Conservation (phyloP, 1,140 invertebrate species). For the Metaphire vulgaris region DNA sequence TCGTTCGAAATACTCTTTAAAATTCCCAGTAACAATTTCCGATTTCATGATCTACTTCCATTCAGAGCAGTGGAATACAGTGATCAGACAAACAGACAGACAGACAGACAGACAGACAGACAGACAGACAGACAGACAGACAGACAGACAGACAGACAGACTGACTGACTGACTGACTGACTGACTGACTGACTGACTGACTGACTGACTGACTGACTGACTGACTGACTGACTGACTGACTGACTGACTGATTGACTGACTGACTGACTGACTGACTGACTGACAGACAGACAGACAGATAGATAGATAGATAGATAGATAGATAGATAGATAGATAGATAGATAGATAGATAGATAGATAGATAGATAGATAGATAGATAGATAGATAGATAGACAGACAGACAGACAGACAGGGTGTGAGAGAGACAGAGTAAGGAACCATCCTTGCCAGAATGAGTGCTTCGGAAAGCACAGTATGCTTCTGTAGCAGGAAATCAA, state of each 20-base stretch:
- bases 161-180: not conserved
- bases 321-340: conserved; percentile 3
- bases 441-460: no score
- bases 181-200: not conserved
- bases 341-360: conserved; percentile 3
- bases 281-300: not conserved
- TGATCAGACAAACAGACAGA: not conserved
- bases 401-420: not conserved
- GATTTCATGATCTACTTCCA: no score
- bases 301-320: conserved; percentile 1
- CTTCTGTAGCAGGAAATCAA: no score
- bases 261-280: not conserved
- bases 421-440: not conserved
- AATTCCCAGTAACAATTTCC: no score
- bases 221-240: not conserved
- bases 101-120: not conserved
- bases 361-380: not conserved
- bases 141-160: conserved; percentile 1
- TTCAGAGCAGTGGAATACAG: not conserved
- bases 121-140: conserved; percentile 1
- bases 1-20: no score
- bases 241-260: not conserved
- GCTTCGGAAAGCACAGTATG: no score
- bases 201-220: not conserved
- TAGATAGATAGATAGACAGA: not conserved